Base-by-base conservation (phyloP, 2,888 invertebrate species). In the Ectemnius continuus region DNA sequence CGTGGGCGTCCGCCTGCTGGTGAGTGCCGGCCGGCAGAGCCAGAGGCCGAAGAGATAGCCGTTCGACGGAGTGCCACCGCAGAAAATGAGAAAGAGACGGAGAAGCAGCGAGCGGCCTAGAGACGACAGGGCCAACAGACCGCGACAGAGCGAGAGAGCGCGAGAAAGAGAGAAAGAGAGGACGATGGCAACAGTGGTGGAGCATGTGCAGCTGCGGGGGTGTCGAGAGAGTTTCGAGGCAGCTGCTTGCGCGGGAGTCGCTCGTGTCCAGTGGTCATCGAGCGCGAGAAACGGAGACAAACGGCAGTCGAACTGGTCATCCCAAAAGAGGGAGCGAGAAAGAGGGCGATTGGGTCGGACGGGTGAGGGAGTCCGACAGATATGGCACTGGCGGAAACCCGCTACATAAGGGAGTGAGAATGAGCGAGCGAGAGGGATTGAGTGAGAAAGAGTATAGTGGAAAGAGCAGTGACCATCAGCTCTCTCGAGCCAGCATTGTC, bases 201-300 rank as follows among this genome's bases (percentile, higher is more conserved):
- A 66, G 52, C 36, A 57, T 6, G 56, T n/a, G 64, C 52, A 57
- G 80, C 79, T 80, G 80, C 79, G 80, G 79, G 82, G 82, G 82
- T 82, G 82, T 82, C 79, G 67, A 79, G 75, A 79, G 75, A 79
- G 64, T 78, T 72, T 72, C 45, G 67, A 61, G 65, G 58, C 77
- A 78, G 77, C 77, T 78, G 77, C 77, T 70, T 73, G 67, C 56
- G 75, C 71, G 61, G 60, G 68, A 67, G 75, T 58, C 26, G 56
- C 62, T 61, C 59, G 18, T 60, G 56, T 59, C 67, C 61, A 74
- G 78, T 82, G 82, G 82, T 82, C 82, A 80, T 80, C 72, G 72
- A 62, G 45, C 20, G 48, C 66, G 75, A 74, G 76, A 79, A 61
- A 59, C 59, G 18, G 20, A 61, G 56, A 61, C 16, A n/a, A 14